Evolutionary conservation across 2,888 invertebrate species (phyloP), one percentile per base, ranked within the genome.

Genomic region (Brenthis hecate): DNA sequence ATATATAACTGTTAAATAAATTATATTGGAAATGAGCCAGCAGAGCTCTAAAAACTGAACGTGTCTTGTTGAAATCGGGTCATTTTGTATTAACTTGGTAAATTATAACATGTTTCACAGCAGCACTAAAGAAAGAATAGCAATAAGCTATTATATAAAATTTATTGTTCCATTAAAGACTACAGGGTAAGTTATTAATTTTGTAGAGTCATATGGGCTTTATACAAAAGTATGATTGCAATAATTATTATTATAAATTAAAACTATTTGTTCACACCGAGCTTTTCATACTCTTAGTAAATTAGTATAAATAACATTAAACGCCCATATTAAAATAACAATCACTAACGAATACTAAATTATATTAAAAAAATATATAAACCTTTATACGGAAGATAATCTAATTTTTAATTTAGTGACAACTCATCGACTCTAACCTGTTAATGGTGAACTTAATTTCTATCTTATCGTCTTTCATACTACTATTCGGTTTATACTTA

Each of bases 1-100:
- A 86, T 82, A 85, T 80, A 81, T 85, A 84, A 85, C 85, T 65
- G 82, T 81, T 81, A 76, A 82, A 88, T 86, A 87, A 87, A 89
- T 87, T 85, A 84, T 80, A 78, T 83, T 90, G 89, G 88, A 84
- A 65, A 56, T 28, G 54, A 71, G 88, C 89, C 89, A 90, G 82
- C 75, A 78, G 74, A 43, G 78, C 78, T 77, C 36, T 43, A 74
- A 74, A 74, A 74, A 76, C 71, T 74, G 72, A 72, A 16, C 51
- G 11, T 53, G 16, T 53, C 72, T 50, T 56, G 56, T 67, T 60
- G 48, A 61, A 62, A 43, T 69, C 56, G 66, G 65, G 66, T 70
- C 69, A 56, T 68, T 68, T 57, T 56, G 56, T 54, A 54, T 51
- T 60, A 63, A 64, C 58, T 28, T 61, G 57, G 50, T 13, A 47